A percentile compares a stretch with the other conserved stretches of the same genome.
Evolutionary conservation across 2,797 vertebrate genomes (phyloP).

Genomic region (Orientallactaga sibirica): DNA sequence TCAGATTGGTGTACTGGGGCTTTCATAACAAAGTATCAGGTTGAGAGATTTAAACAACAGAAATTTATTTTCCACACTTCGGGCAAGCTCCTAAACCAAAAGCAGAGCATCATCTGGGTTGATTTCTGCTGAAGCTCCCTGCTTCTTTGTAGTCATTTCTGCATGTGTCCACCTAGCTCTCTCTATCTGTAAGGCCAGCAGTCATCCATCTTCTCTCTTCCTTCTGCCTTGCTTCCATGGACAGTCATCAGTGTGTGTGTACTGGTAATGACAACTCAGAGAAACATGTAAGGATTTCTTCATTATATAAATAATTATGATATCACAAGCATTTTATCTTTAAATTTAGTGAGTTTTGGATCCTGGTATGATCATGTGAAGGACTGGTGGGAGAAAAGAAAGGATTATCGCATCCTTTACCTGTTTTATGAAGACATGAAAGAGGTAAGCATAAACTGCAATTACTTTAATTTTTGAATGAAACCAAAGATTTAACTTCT

Average conservation of each 20-base stretch:
- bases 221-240: background rate
- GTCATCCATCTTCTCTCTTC: background rate
- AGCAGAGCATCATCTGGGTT: background rate
- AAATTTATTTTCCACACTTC: background rate
- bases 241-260: background rate
- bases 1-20: background rate
- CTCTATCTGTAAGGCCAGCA: background rate
- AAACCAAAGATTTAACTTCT: background rate
- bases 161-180: background rate
- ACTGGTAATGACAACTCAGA: background rate
- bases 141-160: background rate
- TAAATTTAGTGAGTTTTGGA: conserved; percentile 88
- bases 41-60: background rate
- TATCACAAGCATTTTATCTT: conserved; percentile 22
- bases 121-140: background rate
- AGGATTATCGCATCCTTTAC: conserved; percentile 89
- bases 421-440: conserved; percentile 93
- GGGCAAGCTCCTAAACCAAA: background rate
- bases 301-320: conserved; percentile 42
- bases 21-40: background rate
- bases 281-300: background rate
- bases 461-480: conserved; percentile 34
- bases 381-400: conserved; percentile 92
- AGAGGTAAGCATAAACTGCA: conserved; percentile 85
- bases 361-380: conserved; percentile 92